Conservation (phyloP, 2,888 invertebrate genomes). For the Creontiades dilutus region DNA sequence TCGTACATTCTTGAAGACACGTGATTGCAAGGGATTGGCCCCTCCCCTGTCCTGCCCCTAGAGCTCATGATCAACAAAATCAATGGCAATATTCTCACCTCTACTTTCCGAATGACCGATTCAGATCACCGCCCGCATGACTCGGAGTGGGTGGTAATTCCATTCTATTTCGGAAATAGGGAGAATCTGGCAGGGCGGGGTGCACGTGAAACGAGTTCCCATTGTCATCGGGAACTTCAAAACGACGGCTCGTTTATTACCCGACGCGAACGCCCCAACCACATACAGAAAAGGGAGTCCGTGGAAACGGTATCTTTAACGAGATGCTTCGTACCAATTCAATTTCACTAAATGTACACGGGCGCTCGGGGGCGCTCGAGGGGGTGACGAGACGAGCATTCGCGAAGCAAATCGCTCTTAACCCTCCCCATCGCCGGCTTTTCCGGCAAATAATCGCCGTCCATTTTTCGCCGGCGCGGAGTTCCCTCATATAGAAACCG, state of each 20-base stretch:
- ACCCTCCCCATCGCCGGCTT: conserved; percentile 44
- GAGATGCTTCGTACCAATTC: conserved; percentile 64
- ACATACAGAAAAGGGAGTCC: conserved; percentile 28
- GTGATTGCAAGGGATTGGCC: too few species aligned
- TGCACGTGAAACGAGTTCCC: conserved; percentile 8
- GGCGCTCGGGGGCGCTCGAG: conserved; percentile 7
- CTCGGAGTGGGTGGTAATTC: background rate
- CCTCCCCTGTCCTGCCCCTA: too few species aligned
- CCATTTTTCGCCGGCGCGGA: conserved; percentile 56
- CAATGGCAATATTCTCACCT: too few species aligned
- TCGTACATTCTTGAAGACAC: too few species aligned
- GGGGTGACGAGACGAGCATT: background rate
- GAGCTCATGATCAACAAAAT: too few species aligned
- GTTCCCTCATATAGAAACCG: conserved; percentile 44
- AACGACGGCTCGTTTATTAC: conserved; percentile 18
- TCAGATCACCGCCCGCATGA: background rate
- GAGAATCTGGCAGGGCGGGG: background rate
- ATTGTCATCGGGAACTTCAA: conserved; percentile 36
- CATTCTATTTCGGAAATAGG: conserved; percentile 10
- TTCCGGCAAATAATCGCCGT: conserved; percentile 57
- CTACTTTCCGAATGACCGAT: background rate
- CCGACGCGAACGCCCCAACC: background rate
- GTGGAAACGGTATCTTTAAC: conserved; percentile 65
- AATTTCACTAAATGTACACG: conserved; percentile 68
- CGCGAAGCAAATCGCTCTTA: conserved; percentile 33